Conservation (phyloP, 1,140 invertebrate species). For the Scaptomyza graminum region DNA sequence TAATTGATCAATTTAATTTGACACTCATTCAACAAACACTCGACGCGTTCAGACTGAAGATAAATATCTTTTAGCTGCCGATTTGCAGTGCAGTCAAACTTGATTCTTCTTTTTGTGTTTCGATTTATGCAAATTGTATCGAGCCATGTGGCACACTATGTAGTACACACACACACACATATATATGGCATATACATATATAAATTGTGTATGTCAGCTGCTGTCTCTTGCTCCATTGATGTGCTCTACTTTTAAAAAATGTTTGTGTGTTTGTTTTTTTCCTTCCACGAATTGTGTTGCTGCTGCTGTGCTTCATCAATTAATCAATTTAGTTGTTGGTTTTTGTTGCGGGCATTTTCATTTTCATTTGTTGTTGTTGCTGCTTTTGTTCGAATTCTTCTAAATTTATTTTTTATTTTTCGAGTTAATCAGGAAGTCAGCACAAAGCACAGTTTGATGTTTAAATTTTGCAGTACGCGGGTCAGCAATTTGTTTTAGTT, state of each 20-base stretch:
- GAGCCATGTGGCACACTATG: conserved; percentile 64
- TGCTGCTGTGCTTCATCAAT: conserved; percentile 68
- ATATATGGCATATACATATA: neutral
- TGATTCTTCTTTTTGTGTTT: conserved; percentile 52
- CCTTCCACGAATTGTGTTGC: conserved; percentile 57
- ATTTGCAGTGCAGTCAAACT: conserved; percentile 54
- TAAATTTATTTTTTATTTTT: conserved; percentile 42
- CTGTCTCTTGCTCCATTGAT: conserved; percentile 27
- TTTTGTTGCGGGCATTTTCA: conserved; percentile 55
- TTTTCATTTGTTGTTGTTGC: too few species aligned
- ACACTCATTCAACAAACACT: conserved; percentile 78
- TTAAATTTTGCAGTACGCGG: conserved; percentile 64
- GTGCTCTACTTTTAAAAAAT: conserved; percentile 54
- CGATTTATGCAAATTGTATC: conserved; percentile 77
- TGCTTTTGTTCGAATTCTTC: neutral
- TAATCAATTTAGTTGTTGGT: conserved; percentile 73
- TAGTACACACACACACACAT: neutral
- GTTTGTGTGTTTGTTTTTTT: conserved; percentile 27
- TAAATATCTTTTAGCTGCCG: conserved; percentile 76
- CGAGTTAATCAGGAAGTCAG: conserved; percentile 78
- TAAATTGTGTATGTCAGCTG: conserved; percentile 9
- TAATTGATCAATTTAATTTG: conserved; percentile 84
- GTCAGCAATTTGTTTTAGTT: conserved; percentile 68
- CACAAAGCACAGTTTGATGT: conserved; percentile 62
- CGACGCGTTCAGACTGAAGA: conserved; percentile 52